These are phyloP conservation scores for Parus major DNA, from an alignment of 2,113 vertebrate genomes.

Conservation along the genomic window DNA sequence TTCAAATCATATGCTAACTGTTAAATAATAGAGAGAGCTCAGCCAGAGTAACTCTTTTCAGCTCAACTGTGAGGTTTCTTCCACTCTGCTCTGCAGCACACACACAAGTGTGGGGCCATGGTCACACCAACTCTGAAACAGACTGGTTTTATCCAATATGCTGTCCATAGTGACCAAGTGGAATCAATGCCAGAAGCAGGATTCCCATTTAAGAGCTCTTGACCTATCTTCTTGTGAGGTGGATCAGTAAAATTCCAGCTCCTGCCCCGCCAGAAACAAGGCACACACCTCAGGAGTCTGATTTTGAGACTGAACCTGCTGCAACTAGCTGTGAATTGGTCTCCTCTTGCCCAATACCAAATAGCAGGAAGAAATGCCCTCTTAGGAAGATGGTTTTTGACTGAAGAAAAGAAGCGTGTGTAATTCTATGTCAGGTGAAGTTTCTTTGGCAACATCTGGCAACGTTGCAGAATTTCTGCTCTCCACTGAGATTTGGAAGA, in stretches of 20 bases:
- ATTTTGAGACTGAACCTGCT: not conserved
- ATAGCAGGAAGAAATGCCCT: not conserved
- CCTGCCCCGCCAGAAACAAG: not conserved
- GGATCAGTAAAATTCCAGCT: not conserved
- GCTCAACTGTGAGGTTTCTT: not conserved
- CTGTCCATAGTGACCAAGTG: not conserved
- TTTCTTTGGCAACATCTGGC: constrained; percentile 1
- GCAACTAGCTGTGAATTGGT: not conserved
- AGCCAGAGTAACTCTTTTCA: not conserved
- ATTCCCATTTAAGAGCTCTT: not conserved
- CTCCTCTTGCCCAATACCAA: not conserved
- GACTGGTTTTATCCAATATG: not conserved
- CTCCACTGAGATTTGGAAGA: constrained; percentile 36
- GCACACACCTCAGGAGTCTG: not conserved
- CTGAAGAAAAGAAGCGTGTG: not conserved
- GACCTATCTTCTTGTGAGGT: not conserved
- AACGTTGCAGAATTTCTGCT: not conserved
- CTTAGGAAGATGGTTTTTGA: not conserved
- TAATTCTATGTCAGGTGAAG: not conserved
- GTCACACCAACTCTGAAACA: not conserved
- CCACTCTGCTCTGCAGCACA: not conserved
- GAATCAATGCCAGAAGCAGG: not conserved
- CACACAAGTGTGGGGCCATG: accelerated
- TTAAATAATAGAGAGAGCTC: not conserved
- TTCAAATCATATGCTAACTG: not conserved